Evolutionary conservation across 2,888 invertebrate species (phyloP).

Genomic region (Dinocampus coccinellae): DNA sequence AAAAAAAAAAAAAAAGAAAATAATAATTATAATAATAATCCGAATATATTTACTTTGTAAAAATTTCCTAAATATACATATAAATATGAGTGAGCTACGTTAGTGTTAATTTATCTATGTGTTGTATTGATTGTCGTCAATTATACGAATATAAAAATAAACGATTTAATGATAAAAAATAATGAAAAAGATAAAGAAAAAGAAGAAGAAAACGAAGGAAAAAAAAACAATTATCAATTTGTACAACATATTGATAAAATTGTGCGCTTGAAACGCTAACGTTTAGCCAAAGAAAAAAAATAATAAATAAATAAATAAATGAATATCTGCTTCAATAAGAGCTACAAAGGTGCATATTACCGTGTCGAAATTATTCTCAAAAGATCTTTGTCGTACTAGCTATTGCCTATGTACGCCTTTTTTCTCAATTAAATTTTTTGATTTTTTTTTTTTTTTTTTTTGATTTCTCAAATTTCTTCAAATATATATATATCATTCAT

Average conservation of each 20-base stretch:
- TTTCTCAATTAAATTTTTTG: conserved; percentile 43
- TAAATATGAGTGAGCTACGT: background rate
- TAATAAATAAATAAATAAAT: conserved; percentile 5
- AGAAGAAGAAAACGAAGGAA: no score
- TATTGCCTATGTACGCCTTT: conserved; percentile 63
- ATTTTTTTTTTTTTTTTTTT: no score
- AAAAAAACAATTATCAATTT: no score
- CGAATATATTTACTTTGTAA: background rate
- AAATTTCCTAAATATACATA: background rate
- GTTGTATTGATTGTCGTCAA: conserved; percentile 15
- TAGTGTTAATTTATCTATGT: conserved; percentile 16
- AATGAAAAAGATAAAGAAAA: background rate
- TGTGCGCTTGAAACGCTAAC: no score
- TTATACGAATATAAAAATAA: background rate
- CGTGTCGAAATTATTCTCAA: conserved; percentile 54
- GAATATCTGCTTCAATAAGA: conserved; percentile 52
- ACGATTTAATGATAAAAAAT: background rate
- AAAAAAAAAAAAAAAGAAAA: conserved; percentile 29
- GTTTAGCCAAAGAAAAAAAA: background rate
- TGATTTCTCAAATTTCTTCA: no score
- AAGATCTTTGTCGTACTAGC: conserved; percentile 64
- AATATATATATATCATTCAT: background rate
- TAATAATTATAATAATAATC: no score
- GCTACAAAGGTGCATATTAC: conserved; percentile 62
- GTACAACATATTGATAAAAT: no score